phyloP scores from a whole-genome alignment of 2,888 invertebrate species.

The Pristionchus entomophagus region DNA sequence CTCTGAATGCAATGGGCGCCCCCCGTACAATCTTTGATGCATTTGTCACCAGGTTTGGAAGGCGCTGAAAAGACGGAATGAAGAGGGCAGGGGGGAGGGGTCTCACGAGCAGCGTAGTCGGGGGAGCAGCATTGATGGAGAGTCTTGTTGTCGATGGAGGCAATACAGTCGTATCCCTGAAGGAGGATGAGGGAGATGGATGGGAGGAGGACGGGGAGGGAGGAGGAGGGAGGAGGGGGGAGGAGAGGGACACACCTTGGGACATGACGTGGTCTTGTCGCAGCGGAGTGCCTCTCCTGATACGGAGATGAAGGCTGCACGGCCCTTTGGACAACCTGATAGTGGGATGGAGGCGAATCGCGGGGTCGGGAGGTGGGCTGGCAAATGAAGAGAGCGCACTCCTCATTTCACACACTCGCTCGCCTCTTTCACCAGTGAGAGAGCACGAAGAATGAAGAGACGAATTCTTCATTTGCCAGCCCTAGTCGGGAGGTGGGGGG shows the following conservation, averaged over 20 bases:
- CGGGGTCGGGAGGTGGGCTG: too few species aligned
- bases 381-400: too few species aligned
- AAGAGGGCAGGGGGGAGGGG: neutral
- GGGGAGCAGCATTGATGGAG: constrained; percentile 28
- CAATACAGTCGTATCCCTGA: constrained; percentile 43
- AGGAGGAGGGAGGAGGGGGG: too few species aligned
- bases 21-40: constrained; percentile 55
- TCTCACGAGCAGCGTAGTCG: constrained; percentile 16
- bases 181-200: neutral
- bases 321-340: constrained; percentile 59
- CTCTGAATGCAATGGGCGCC: constrained; percentile 56
- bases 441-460: too few species aligned
- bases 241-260: neutral
- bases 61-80: constrained; percentile 27
- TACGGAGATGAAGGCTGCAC: constrained; percentile 63
- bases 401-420: too few species aligned
- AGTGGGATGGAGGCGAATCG: too few species aligned
- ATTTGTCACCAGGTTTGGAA: neutral
- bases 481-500: too few species aligned
- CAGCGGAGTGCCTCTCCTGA: constrained; percentile 64
- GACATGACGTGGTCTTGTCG: constrained; percentile 19
- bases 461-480: too few species aligned
- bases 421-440: too few species aligned
- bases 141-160: neutral
- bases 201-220: too few species aligned